Evolutionary conservation across 2,797 vertebrate species (phyloP).

Genomic region (Pteronotus mesoamericanus): DNA sequence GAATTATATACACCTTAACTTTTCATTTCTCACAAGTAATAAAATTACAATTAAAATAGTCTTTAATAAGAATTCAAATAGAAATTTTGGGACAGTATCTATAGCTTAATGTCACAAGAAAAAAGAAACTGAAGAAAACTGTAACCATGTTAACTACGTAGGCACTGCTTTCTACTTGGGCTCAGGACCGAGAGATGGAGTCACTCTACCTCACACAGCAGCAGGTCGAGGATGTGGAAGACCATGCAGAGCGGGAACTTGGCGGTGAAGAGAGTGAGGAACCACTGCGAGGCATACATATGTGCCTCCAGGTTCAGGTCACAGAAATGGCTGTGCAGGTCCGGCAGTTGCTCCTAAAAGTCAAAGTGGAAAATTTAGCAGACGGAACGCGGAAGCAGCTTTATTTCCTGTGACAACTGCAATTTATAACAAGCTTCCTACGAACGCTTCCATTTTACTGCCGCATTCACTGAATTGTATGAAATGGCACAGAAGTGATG

Average conservation of each 20-base stretch:
- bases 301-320: slow-evolving; percentile 95
- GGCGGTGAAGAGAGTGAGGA: slow-evolving; percentile 97
- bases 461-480: not conserved
- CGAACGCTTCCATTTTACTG: not conserved
- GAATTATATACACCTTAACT: slow-evolving; percentile 15
- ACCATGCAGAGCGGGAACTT: slow-evolving; percentile 99
- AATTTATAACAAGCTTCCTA: not conserved
- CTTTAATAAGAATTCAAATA: slow-evolving; percentile 30
- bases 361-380: slow-evolving; percentile 38
- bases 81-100: slow-evolving; percentile 9
- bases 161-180: not conserved
- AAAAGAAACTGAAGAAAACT: not conserved
- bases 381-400: not conserved
- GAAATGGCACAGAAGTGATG: not conserved
- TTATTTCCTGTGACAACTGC: not conserved
- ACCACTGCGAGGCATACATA: slow-evolving; percentile 99
- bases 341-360: slow-evolving; percentile 93
- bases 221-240: slow-evolving; percentile 98
- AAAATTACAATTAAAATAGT: slow-evolving; percentile 5
- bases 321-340: slow-evolving; percentile 92
- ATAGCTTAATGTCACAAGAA: not conserved
- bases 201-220: slow-evolving; percentile 93
- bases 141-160: not conserved
- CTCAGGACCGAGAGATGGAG: not conserved
- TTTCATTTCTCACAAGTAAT: slow-evolving; percentile 42